Conservation (phyloP, 2,113 vertebrate species). For the Syrmaticus mikado region DNA sequence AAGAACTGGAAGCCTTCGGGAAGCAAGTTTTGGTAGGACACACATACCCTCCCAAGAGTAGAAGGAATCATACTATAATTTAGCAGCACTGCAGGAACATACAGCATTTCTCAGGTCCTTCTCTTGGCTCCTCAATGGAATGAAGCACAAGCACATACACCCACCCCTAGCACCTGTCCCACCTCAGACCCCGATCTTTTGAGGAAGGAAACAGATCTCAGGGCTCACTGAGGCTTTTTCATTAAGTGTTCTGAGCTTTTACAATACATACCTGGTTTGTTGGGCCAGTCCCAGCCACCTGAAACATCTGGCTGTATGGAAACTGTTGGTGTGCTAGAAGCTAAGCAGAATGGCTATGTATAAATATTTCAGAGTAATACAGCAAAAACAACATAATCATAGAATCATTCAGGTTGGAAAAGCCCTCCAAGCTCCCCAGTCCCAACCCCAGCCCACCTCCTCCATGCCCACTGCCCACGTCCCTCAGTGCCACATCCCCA, state of each 20-base stretch:
- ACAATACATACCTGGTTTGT: constrained; percentile 77
- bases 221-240: not conserved
- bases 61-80: not conserved
- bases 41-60: not conserved
- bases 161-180: not conserved
- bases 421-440: no score
- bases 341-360: not conserved
- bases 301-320: constrained; percentile 92
- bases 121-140: rapidly evolving
- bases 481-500: no score
- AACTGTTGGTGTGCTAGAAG: constrained; percentile 86
- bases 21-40: not conserved
- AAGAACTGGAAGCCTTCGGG: not conserved
- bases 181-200: not conserved
- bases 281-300: constrained; percentile 92
- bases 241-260: not conserved
- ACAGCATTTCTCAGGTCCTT: not conserved
- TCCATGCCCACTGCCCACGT: no score
- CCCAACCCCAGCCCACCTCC: no score
- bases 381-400: not conserved
- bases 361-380: not conserved
- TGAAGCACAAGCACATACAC: not conserved
- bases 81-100: not conserved
- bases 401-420: no score
- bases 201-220: not conserved